Percentiles rank a stretch among this genome's conserved stretches.
Evolutionary conservation across 2,113 vertebrate species (phyloP).

Genomic region (Psephotus haematonotus): DNA sequence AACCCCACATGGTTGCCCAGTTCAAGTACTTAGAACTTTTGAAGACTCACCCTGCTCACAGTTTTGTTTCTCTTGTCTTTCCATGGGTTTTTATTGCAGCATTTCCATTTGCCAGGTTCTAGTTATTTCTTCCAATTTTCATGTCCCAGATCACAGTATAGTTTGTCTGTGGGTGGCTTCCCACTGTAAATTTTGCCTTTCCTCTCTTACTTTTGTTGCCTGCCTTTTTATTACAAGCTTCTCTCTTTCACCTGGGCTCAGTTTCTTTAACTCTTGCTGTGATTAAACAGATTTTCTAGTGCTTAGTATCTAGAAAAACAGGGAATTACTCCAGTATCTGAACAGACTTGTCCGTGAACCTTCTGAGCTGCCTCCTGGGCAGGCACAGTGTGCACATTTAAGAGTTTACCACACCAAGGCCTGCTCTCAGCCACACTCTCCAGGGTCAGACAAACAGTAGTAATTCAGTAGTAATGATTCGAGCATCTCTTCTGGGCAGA

Average conservation of each 20-base stretch:
- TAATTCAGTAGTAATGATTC: neutral
- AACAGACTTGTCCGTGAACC: neutral
- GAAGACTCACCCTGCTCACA: neutral
- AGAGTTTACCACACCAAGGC: neutral
- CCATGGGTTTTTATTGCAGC: neutral
- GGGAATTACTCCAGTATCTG: neutral
- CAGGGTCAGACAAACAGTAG: neutral
- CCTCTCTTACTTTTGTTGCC: neutral
- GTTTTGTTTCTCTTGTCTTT: neutral
- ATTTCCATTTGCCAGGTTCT: neutral
- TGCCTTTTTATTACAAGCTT: neutral
- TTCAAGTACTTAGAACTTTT: neutral
- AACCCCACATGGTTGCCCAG: neutral
- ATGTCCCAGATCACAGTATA: neutral
- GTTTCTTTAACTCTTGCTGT: neutral
- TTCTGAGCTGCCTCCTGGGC: neutral
- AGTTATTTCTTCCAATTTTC: neutral
- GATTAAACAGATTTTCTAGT: neutral
- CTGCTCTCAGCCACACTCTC: neutral
- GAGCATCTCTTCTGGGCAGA: conserved; percentile 3
- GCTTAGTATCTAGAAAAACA: neutral
- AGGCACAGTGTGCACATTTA: neutral
- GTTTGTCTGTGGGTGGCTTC: neutral
- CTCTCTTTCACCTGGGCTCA: neutral
- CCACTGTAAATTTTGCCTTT: neutral